These are phyloP conservation scores for Leptobrachium ailaonicum DNA, from an alignment of 2,113 vertebrate species.

Conservation along the genomic window DNA sequence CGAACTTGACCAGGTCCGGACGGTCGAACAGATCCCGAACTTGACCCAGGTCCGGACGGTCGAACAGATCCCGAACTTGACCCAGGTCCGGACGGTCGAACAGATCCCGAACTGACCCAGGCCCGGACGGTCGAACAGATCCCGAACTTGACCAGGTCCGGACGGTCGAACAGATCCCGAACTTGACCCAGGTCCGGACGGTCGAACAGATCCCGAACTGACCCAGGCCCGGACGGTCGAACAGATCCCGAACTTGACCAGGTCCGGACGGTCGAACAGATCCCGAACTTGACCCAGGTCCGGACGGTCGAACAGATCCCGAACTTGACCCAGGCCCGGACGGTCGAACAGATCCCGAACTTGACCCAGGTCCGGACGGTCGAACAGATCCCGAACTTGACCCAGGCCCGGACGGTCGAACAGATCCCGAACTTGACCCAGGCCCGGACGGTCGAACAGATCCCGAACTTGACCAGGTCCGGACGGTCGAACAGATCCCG, in stretches of 20 bases:
- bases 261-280: constrained; percentile 21
- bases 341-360: neutral
- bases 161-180: constrained; percentile 11
- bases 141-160: constrained; percentile 53
- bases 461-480: constrained; percentile 25
- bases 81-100: neutral
- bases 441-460: neutral
- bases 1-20: neutral
- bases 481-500: neutral
- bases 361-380: no score
- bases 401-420: neutral
- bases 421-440: neutral
- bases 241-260: constrained; percentile 37
- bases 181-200: no score
- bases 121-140: constrained; percentile 51
- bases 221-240: neutral
- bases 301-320: constrained; percentile 48
- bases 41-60: neutral
- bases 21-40: neutral
- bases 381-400: neutral
- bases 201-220: no score
- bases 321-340: neutral
- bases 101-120: neutral
- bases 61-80: neutral
- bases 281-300: neutral